Evolutionary conservation across 2,888 invertebrate genomes (phyloP).

Genomic region (Drosophila pseudotalamancana): DNA sequence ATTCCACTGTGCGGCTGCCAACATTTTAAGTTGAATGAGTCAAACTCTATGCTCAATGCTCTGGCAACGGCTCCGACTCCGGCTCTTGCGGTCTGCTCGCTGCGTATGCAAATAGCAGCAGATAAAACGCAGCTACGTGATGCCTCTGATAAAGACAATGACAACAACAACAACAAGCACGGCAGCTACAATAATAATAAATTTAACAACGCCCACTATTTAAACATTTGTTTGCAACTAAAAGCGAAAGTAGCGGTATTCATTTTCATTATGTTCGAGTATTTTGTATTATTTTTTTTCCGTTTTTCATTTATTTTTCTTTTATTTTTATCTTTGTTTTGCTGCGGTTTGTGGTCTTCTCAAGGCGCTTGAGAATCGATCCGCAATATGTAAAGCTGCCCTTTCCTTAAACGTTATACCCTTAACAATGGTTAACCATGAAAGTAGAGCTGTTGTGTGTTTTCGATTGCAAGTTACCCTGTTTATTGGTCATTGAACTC

Average conservation of each 20-base stretch:
- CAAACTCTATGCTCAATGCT: constrained; percentile 32
- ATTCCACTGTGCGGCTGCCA: constrained; percentile 23
- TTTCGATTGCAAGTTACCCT: neutral
- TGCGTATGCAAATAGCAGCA: constrained; percentile 72
- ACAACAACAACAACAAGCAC: constrained; percentile 26
- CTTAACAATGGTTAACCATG: constrained; percentile 1
- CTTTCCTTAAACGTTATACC: constrained; percentile 8
- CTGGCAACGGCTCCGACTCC: too few relatives aligned
- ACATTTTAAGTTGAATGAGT: constrained; percentile 25
- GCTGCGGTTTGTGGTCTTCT: constrained; percentile 61
- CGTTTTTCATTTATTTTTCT: constrained; percentile 17
- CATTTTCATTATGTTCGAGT: constrained; percentile 26
- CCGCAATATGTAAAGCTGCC: constrained; percentile 25
- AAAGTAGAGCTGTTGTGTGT: neutral
- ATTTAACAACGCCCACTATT: constrained; percentile 67
- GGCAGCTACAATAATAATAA: constrained; percentile 12
- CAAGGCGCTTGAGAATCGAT: constrained; percentile 71
- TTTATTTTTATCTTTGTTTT: constrained; percentile 12
- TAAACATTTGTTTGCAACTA: constrained; percentile 57
- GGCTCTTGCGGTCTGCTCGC: constrained; percentile 38
- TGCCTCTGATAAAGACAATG: constrained; percentile 59
- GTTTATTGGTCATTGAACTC: neutral
- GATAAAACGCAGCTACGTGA: constrained; percentile 72
- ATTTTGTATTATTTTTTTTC: constrained; percentile 29
- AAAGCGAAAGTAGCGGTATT: constrained; percentile 62